Evolutionary conservation across 2,888 invertebrate species (phyloP), one percentile per base, ranked within the genome.

Genomic region (Choristoneura rosaceana): DNA sequence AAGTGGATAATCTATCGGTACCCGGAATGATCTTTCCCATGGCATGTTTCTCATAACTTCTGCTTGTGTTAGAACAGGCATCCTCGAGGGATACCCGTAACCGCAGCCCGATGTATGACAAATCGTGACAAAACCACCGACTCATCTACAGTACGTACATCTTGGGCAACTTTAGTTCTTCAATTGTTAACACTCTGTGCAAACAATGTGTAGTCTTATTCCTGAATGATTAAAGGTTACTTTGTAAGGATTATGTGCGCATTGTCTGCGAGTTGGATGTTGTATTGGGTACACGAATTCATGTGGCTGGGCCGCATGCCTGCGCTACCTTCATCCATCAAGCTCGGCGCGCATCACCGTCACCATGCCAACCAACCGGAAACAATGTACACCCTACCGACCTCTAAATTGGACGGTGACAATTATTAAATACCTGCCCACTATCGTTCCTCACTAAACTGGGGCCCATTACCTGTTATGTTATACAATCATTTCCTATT

Each of bases 51-150:
- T 88, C 91, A 92, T 92, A 92, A 88, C 91, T 91, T 84, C 88
- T 88, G 89, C 87, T 88, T 87, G 82, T 81, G 77, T 83, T 80
- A 80, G 83, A 82, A 81, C 80, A 81, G 81, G 79, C 79, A 88
- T 82, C 82, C 82, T 75, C 75, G 82, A 80, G 81, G 81, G 81
- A 77, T 79, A 79, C 80, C 81, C 81, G 82, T 87, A 90, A 92
- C 92, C 92, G 84, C 92, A 91, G 86, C 85, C 87, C 85, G 86
- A 84, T 91, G 90, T 93, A 91, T 92, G 91, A 93, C 93, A 93
- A 93, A 93, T 92, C 90, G 91, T 91, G 92, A 93, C 93, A 93
- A 92, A 92, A 93, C 93, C 93, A 90, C 90, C 88, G 86, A 89
- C 86, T 90, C 90, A 90, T 90, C 89, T 83, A 85, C 84, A 81